phyloP scores from a whole-genome alignment of 2,797 vertebrate species.

The Taeniopygia guttata region DNA sequence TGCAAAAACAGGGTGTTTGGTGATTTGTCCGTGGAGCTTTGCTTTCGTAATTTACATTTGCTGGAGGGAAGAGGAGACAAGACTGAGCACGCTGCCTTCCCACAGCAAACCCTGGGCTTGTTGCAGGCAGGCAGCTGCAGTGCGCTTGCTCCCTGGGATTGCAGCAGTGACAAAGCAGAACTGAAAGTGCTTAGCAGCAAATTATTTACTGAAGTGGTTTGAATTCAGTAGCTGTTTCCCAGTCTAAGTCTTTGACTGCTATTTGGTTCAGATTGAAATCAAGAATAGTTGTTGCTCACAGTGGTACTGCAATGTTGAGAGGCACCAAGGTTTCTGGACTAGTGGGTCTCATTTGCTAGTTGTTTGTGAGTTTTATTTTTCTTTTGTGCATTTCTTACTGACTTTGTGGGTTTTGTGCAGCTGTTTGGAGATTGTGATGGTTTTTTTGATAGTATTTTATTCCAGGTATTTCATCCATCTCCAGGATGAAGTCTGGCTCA shows the following conservation, averaged over 20 bases:
- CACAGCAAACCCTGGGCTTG: background rate
- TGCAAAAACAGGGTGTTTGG: background rate
- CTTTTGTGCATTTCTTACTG: background rate
- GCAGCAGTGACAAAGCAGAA: background rate
- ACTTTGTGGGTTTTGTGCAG: background rate
- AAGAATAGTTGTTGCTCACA: background rate
- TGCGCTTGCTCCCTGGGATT: background rate
- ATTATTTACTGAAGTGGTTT: background rate
- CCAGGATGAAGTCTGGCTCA: background rate
- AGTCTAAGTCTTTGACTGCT: background rate
- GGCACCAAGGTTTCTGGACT: background rate
- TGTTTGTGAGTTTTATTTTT: background rate
- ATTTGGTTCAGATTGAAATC: background rate
- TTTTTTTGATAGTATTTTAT: background rate
- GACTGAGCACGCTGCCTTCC: background rate
- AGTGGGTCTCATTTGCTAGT: background rate
- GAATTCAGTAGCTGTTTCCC: background rate
- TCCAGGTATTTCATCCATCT: background rate
- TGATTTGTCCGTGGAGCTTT: background rate
- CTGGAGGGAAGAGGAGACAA: constrained; percentile 11
- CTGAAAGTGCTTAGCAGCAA: background rate
- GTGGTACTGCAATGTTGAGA: background rate
- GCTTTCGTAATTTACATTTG: background rate
- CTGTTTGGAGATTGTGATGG: background rate
- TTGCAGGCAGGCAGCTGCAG: background rate